Base-by-base conservation (phyloP, 2,113 vertebrate genomes). In the Oreotrochilus melanogaster region DNA sequence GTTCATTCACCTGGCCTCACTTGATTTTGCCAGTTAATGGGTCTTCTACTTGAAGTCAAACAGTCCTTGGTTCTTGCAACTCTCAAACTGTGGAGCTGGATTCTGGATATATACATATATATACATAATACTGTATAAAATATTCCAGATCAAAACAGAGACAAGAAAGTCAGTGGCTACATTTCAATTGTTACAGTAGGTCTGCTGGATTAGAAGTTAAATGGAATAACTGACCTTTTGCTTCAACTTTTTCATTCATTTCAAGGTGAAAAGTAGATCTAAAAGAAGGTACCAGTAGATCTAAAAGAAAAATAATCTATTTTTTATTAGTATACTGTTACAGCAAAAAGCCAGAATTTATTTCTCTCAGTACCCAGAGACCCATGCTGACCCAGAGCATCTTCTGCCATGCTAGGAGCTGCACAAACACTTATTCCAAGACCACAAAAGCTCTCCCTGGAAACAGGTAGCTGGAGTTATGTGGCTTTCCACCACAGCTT, bases 311-410 rank as follows among this genome's bases (percentile, higher is more conserved):
- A 48, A 56, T 2, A 71, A 86, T 31, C 6, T 39, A 62, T 11
- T 11, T 75, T 75, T 65, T 33, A 22, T 66, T 86, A 72, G 51
- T 35, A 28, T 15, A 45, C 3, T 30, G 4, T 45, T 76, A 72
- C 27, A 56, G 24, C 7, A 50, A 76, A 66, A 69, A 70, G 10
- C 0, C 15, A 54, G 7, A 30, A 48, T 50, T 71, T 71, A 14
- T 72, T 28, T 33, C 7, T 31, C 21, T 51, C 42, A 81, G 24
- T 12, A 9, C 23, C 35, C 9, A 71, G 39, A 37, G 17, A 80
- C 25, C 28, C 35, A 21, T 17, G 9, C 21, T 62, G 48, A 42
- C n/a, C n/a, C n/a, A 75, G 30, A 0, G 0, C 6, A 3, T 31
- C 9, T 50, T 53, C 22, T 79, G 56, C 22, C 3, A 0, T 56